phyloP scores from a whole-genome alignment of 2,113 vertebrate species.

The Pomatostomus ruficeps region DNA sequence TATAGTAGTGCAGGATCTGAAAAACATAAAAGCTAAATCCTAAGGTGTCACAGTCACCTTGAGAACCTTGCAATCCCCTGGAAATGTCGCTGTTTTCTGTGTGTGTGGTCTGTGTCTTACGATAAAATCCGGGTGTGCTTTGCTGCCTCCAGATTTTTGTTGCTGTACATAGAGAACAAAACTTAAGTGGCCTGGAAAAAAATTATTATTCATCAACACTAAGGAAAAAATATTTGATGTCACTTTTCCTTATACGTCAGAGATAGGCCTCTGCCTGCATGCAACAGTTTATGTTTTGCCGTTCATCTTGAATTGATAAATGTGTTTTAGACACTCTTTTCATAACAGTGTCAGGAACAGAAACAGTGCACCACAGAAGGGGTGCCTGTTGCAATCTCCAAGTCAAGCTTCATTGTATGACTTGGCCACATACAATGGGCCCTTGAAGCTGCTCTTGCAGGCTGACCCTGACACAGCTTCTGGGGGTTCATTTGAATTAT shows the following conservation, averaged over 20 bases:
- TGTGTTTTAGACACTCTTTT: not conserved
- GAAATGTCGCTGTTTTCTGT: accelerated
- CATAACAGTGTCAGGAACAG: not conserved
- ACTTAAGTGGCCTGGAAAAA: not conserved
- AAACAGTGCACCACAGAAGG: not conserved
- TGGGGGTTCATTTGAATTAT: not conserved
- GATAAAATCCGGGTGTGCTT: not conserved
- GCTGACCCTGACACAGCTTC: not conserved
- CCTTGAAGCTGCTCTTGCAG: not conserved
- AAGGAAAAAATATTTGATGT: not conserved
- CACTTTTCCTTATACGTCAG: not conserved
- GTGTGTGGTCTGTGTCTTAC: not conserved
- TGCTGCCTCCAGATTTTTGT: not conserved
- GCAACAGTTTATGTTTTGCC: not conserved
- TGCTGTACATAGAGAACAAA: not conserved
- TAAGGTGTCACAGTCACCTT: accelerated
- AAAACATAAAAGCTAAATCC: too few species aligned
- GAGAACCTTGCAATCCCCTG: not conserved
- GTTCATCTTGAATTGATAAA: not conserved
- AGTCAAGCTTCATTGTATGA: not conserved
- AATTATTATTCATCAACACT: not conserved
- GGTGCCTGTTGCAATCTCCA: not conserved
- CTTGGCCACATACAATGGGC: not conserved
- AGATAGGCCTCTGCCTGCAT: not conserved
- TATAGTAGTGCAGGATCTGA: too few species aligned